A percentile compares a stretch with the other conserved stretches of the same genome.
phyloP scores from a whole-genome alignment of 1,140 invertebrate species.

The Dendroctonus valens region DNA sequence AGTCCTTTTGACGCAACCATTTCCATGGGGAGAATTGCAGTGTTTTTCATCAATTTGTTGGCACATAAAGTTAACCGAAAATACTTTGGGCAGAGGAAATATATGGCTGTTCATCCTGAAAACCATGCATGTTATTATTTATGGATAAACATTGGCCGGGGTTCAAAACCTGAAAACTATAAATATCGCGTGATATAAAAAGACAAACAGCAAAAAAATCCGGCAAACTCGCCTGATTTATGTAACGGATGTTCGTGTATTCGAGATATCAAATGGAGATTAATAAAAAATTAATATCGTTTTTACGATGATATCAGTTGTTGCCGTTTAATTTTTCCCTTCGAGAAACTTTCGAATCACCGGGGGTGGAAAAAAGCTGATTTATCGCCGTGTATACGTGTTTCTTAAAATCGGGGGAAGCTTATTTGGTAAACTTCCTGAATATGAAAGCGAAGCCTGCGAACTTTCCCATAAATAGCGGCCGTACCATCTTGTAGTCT shows the following conservation, averaged over 20 bases:
- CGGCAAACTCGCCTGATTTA: slow-evolving; percentile 18
- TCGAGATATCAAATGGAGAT: slow-evolving; percentile 10
- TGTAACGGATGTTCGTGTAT: slow-evolving; percentile 10
- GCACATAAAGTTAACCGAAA: no score
- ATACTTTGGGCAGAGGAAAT: no score
- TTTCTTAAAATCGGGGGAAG: slow-evolving; percentile 13
- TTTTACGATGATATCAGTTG: slow-evolving; percentile 30
- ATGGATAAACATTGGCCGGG: no score
- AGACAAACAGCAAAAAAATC: no score
- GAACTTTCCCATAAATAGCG: slow-evolving; percentile 21
- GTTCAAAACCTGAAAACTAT: no score
- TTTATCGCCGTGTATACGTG: slow-evolving; percentile 22
- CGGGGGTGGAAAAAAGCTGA: slow-evolving; percentile 22
- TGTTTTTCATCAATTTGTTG: no score
- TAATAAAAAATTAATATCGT: slow-evolving; percentile 31
- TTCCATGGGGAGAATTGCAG: no score
- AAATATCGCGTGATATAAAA: no score
- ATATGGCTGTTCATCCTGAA: no score
- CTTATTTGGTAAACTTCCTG: slow-evolving; percentile 21
- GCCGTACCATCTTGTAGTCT: slow-evolving; percentile 11
- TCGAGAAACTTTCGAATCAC: background rate
- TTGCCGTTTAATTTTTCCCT: slow-evolving; percentile 24
- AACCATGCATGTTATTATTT: no score
- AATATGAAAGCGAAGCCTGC: slow-evolving; percentile 7
- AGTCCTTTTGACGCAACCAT: no score